Evolutionary conservation across 2,888 invertebrate genomes (phyloP), one percentile per base, ranked within the genome.

Genomic region (Callosobruchus maculatus): DNA sequence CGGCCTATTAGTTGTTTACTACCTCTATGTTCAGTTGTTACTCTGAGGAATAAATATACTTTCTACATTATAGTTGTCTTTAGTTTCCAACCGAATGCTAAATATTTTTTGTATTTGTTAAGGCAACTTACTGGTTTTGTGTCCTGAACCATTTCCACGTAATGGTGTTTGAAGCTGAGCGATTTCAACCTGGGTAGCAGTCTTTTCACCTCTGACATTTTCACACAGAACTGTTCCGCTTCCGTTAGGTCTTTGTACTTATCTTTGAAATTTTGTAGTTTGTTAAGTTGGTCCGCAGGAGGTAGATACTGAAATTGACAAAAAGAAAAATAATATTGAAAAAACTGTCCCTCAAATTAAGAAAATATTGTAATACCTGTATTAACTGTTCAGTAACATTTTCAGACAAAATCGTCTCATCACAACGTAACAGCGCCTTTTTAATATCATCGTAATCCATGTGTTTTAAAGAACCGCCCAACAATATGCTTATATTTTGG

Each of bases 181-280:
- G 97, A 97, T 82, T 96, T 93, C 73, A 99, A 87, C 49, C 98
- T 89, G 0, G 98, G 96, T 74, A 93, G 89, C 9, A 99, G 88
- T 9, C 97, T 90, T 87, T 97, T 97, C 20, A 99, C 92, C 83
- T 95, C 94, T 0, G 96, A 94, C 82, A 98, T 93, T 30, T 95
- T 95, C 0, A 97, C 93, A 71, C 95, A 95, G 87, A 99, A 99
- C 86, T 96, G 97, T 85, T 99, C 99, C 0, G 98, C 97, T 80
- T 97, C 97, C 0, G 95, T 94, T 76, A 97, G 87, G 18, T 96
- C 94, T 72, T 93, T 91, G 83, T 94, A 94, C 21, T 91, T 90
- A 75, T 93, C 92, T 83, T 95, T 94, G 77, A 94, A 90, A 77
- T 94, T 93, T 30, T 95, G 92, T 9, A 99, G 87, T 81, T 95